Conservation (phyloP, 2,113 vertebrate species). For the Murina feae region DNA sequence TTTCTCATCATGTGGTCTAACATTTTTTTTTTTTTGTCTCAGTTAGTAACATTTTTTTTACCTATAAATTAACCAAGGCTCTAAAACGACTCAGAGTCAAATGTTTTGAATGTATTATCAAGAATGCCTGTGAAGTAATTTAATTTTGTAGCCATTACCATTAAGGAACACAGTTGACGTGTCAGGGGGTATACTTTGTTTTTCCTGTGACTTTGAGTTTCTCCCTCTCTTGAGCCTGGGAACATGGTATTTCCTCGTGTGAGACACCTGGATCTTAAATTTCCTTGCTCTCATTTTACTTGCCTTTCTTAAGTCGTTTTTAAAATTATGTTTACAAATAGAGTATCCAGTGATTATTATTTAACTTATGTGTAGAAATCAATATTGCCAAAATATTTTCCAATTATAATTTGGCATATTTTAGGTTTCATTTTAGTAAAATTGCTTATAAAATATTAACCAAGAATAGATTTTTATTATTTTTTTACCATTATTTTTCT, state of each 20-base stretch:
- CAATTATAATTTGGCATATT: background rate
- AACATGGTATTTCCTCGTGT: background rate
- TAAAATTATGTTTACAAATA: background rate
- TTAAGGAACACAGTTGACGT: background rate
- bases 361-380: background rate
- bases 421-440: background rate
- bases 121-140: background rate
- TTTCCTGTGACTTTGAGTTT: background rate
- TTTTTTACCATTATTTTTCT: constrained; percentile 26
- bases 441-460: background rate
- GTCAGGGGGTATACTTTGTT: background rate
- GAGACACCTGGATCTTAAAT: background rate
- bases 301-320: background rate
- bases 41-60: background rate
- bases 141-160: background rate
- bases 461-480: background rate
- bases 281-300: background rate
- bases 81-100: background rate
- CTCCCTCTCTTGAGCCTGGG: background rate
- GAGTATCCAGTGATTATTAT: background rate
- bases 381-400: background rate
- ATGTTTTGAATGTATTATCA: background rate
- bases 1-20: background rate
- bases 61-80: background rate
- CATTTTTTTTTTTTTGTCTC: background rate